Evolutionary conservation across 1,140 invertebrate genomes (phyloP), one percentile per base, ranked within the genome.

Genomic region (Antheraea mylitta): DNA sequence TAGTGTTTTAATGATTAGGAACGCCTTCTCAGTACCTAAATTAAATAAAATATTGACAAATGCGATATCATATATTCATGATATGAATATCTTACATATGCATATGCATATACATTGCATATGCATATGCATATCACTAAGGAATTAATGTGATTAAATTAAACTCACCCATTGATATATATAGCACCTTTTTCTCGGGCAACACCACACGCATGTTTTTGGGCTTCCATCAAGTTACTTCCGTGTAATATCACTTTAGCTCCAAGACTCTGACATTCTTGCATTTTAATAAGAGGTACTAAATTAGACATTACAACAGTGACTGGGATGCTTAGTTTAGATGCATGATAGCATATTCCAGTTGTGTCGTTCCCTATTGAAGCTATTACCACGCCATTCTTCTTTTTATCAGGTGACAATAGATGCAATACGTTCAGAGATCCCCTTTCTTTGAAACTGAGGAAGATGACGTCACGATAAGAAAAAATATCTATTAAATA

Each of bases 251-350:
- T 93, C 22, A 97, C 95, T 64, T 94, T 95, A 11, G 96, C 96
- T 3, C 96, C 96, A 73, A 94, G 94, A 64, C 93, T 93, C 58
- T 93, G 92, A 85, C 96, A 97, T 16, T 93, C 90, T 67, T 95
- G 93, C 45, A 97, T 93, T 86, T 97, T 97, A 93, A 95, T 96
- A 16, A 97, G 93, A 0, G 96, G 95, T 0, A 95, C 95, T 13
- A 93, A 86, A 0, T 93, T 90, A 0, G 97, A 96, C 96, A 97
- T 97, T 6, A 98, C 94, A 2, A 97, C 96, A 0, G 96, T 96
- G 2, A 97, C 94, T 0, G 96, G 95, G 64, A 97, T 95, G 5
- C 92, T 92, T 0, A 97, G 87, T 60, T 94, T 87, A 22, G 93
- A 83, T 0, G 95, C 96, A 80, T 97, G 96, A 79, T 96, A 97